These are phyloP conservation scores for Drosophila guanche DNA, from an alignment of 1,140 invertebrate species.

Conservation along the genomic window DNA sequence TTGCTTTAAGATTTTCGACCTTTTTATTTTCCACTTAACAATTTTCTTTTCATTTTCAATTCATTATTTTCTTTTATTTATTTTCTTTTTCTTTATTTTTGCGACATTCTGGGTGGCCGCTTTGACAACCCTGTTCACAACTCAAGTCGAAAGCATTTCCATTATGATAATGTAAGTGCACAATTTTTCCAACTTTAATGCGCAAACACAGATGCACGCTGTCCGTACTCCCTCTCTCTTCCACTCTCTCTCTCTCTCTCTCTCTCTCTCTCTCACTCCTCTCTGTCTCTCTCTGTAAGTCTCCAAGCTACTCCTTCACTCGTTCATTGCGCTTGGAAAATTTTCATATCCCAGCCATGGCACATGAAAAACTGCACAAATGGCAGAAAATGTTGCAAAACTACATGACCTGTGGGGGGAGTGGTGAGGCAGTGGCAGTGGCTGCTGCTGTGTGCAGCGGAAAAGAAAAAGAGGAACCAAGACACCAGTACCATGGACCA, in stretches of 20 bases:
- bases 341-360: conserved; percentile 78
- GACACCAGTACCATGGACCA: too few relatives aligned
- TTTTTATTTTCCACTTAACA: background rate
- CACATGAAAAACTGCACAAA: conserved; percentile 81
- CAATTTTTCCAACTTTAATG: conserved; percentile 77
- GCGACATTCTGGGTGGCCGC: background rate
- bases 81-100: background rate
- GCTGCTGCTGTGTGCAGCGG: conserved; percentile 7
- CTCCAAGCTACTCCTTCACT: conserved; percentile 7
- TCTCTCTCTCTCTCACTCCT: conserved; percentile 3
- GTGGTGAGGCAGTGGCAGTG: background rate
- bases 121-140: conserved; percentile 55
- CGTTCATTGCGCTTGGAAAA: conserved; percentile 66
- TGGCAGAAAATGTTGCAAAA: conserved; percentile 80
- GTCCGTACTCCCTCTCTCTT: conserved; percentile 6
- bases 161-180: conserved; percentile 82
- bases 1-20: too few relatives aligned
- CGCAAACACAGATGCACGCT: conserved; percentile 38
- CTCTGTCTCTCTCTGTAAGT: background rate
- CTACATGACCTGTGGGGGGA: conserved; percentile 43
- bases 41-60: conserved; percentile 5
- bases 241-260: background rate
- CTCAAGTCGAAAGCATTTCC: conserved; percentile 79
- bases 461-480: conserved; percentile 1
- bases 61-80: background rate